A percentile compares a stretch with the other conserved stretches of the same genome.
phyloP scores from a whole-genome alignment of 2,113 vertebrate genomes.

The Cnemophilus loriae region DNA sequence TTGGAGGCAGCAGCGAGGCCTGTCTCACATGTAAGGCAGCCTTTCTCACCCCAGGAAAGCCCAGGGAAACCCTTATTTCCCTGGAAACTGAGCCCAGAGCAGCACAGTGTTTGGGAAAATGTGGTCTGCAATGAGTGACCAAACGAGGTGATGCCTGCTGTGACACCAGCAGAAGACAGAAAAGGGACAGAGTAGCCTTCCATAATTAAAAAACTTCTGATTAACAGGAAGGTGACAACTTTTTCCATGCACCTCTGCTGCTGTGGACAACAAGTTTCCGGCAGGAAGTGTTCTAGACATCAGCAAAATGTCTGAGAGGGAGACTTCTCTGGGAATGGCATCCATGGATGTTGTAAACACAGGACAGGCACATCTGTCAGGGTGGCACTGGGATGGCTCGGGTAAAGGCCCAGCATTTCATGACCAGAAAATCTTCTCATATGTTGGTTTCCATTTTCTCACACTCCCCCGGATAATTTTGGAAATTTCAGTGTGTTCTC shows the following conservation, averaged over 20 bases:
- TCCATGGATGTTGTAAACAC: not conserved
- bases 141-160: not conserved
- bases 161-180: not conserved
- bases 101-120: not conserved
- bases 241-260: not conserved
- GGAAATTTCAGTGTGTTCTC: not conserved
- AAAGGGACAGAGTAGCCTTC: not conserved
- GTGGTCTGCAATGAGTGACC: not conserved
- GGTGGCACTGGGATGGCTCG: not conserved
- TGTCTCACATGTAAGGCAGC: accelerated
- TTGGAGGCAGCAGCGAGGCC: not conserved
- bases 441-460: not conserved
- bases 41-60: not conserved
- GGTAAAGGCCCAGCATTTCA: not conserved
- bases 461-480: not conserved
- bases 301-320: not conserved
- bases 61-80: not conserved
- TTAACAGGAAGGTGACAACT: not conserved
- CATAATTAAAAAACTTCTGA: not conserved
- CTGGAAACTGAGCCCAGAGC: not conserved
- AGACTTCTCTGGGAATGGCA: not conserved
- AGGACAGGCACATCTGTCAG: not conserved
- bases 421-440: not conserved
- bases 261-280: not conserved
- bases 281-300: not conserved